Conservation (phyloP, 2,113 vertebrate species). For the Spermophilus dauricus region DNA sequence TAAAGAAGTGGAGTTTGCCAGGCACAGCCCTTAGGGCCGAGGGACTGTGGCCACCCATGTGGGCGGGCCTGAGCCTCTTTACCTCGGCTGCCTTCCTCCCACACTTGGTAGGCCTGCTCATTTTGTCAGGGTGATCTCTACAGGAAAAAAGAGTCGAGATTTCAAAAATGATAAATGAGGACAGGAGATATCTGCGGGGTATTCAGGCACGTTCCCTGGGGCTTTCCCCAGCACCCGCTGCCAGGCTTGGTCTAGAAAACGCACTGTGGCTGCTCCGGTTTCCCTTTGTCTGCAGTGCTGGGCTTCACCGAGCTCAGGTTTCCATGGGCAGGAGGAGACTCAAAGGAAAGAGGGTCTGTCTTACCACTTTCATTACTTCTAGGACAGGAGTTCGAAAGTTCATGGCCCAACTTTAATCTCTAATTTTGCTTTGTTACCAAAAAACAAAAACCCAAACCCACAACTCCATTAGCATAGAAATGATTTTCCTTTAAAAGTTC, state of each 20-base stretch:
- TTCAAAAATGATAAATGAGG: neutral
- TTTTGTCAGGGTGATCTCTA: neutral
- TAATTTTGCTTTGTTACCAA: neutral
- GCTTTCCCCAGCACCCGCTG: neutral
- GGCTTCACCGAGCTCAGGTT: neutral
- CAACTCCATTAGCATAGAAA: neutral
- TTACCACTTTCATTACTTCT: neutral
- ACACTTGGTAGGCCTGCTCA: neutral
- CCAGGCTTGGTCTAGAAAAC: neutral
- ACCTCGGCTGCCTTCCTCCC: neutral
- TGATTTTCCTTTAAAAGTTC: neutral
- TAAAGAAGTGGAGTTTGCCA: neutral
- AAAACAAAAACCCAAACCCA: neutral
- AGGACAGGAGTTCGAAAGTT: neutral
- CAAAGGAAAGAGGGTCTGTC: neutral
- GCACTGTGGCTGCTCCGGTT: neutral
- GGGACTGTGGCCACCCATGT: accelerated
- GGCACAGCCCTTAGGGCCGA: neutral
- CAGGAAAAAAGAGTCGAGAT: neutral
- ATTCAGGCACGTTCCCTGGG: neutral
- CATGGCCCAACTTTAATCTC: neutral
- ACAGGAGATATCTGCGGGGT: neutral
- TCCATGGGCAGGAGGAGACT: neutral
- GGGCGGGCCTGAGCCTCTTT: accelerated
- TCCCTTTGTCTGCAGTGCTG: slow-evolving; percentile 25